Percentiles rank a stretch among this genome's conserved stretches.
Conservation (phyloP, 64 coral and sea anemone genomes). For the Dendronephthya gigantea region DNA sequence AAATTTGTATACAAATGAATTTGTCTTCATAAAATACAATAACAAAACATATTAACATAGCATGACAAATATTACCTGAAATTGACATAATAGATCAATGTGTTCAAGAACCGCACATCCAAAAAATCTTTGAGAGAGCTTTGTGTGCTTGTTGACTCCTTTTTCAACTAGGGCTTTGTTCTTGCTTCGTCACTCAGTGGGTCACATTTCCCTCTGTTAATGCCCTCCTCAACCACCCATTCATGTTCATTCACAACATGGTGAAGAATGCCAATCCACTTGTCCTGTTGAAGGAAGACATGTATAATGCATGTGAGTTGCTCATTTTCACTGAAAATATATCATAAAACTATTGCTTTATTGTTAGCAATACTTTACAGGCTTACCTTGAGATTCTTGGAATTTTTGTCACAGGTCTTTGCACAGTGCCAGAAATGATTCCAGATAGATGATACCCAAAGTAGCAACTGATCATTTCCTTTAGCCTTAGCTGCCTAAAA, state of each 20-base stretch:
- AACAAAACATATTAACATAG: too few species aligned
- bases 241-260: not conserved
- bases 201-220: not conserved
- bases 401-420: not conserved
- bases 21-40: too few species aligned
- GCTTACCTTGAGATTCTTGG: not conserved
- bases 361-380: too few species aligned
- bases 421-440: constrained; percentile 8
- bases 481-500: not conserved
- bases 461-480: not conserved
- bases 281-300: too few species aligned
- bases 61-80: not conserved
- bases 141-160: too few species aligned
- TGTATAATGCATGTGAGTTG: too few species aligned
- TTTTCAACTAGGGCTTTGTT: not conserved
- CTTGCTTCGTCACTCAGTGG: not conserved
- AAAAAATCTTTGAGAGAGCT: not conserved
- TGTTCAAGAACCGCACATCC: not conserved
- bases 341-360: too few species aligned
- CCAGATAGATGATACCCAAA: constrained; percentile 11
- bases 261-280: not conserved
- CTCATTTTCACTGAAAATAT: too few species aligned
- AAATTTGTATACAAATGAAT: too few species aligned
- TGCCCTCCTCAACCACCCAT: not conserved
- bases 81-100: not conserved